These are phyloP conservation scores for Carettochelys insculpta DNA, from an alignment of 2,113 vertebrate species.

Conservation along the genomic window DNA sequence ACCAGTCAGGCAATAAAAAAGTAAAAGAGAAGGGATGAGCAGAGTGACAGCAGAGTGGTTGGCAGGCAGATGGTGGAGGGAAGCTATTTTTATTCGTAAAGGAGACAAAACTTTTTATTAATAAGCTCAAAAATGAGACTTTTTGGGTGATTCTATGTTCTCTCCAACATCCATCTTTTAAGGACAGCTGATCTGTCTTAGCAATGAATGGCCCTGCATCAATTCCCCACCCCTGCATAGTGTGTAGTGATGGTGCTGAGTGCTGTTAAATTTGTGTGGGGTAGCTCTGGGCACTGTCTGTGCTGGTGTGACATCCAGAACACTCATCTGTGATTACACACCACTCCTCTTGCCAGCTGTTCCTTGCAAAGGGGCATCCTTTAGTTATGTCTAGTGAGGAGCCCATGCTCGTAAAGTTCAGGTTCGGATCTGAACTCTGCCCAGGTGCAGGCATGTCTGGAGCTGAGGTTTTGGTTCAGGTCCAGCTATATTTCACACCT, in stretches of 20 bases:
- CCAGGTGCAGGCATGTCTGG: neutral
- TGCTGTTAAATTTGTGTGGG: neutral
- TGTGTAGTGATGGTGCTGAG: too few species aligned
- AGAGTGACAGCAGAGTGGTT: rapidly evolving
- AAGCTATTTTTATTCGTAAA: neutral
- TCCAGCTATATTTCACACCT: neutral
- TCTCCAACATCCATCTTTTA: neutral
- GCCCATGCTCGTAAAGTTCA: neutral
- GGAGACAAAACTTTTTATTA: neutral
- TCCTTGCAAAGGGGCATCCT: neutral
- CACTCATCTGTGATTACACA: neutral
- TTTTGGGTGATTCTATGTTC: neutral
- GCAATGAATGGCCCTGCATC: neutral
- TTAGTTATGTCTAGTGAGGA: neutral
- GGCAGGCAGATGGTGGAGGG: rapidly evolving
- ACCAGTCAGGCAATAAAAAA: neutral
- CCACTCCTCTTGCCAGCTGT: neutral
- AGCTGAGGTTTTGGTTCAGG: neutral
- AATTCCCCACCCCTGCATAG: neutral
- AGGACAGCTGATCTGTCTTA: neutral
- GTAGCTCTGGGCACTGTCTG: neutral
- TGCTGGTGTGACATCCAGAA: neutral
- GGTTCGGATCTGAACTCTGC: neutral
- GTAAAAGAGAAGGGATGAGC: rapidly evolving
- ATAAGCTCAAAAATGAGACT: neutral